Conservation (phyloP, 1,140 invertebrate species). For the Hetaerina americana region DNA sequence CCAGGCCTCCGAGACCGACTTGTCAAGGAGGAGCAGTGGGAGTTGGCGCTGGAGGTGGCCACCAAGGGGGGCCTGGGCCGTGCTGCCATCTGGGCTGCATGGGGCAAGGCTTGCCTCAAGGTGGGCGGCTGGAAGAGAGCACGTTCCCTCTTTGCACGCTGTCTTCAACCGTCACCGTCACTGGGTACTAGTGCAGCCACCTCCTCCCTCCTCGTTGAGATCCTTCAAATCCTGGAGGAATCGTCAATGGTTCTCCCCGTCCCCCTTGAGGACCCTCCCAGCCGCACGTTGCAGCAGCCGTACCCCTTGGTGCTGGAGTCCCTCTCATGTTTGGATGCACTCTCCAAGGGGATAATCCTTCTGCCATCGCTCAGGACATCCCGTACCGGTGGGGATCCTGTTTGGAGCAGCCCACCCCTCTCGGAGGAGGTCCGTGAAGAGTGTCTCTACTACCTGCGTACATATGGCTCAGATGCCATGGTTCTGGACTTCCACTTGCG, state of each 20-base stretch:
- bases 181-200: background rate
- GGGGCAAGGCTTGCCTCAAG: slow-evolving; percentile 71
- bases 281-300: background rate
- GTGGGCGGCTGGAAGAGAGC: slow-evolving; percentile 61
- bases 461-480: slow-evolving; percentile 51
- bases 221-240: slow-evolving; percentile 49
- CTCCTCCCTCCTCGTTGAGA: slow-evolving; percentile 42
- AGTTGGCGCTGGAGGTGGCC: slow-evolving; percentile 69
- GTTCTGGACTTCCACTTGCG: slow-evolving; percentile 57
- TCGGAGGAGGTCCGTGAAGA: slow-evolving; percentile 51
- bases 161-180: slow-evolving; percentile 28
- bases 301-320: slow-evolving; percentile 20
- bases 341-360: slow-evolving; percentile 24
- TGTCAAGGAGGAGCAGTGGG: slow-evolving; percentile 68
- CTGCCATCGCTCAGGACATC: slow-evolving; percentile 10
- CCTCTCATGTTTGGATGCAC: slow-evolving; percentile 29
- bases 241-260: background rate
- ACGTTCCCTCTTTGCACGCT: slow-evolving; percentile 47
- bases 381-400: slow-evolving; percentile 4
- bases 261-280: background rate
- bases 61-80: slow-evolving; percentile 70
- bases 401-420: slow-evolving; percentile 23
- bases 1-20: slow-evolving; percentile 46
- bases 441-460: slow-evolving; percentile 54
- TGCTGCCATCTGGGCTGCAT: slow-evolving; percentile 65